Conservation (phyloP, 92 coral and sea anemone genomes). For the Anthopleura xanthogrammica region DNA sequence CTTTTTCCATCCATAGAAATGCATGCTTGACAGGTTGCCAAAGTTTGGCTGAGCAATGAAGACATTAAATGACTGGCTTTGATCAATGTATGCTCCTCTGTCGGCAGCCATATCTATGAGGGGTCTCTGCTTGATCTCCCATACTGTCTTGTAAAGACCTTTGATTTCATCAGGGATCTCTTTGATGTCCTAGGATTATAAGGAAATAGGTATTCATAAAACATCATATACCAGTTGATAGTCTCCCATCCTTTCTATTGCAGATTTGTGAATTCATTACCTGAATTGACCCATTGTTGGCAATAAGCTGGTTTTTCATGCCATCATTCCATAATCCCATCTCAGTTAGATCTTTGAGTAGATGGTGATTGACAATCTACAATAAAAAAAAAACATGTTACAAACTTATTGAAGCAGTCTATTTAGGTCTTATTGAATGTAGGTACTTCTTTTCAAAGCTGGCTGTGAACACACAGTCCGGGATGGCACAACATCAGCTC, state of each 20-base stretch:
- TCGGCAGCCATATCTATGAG: slow-evolving; percentile 96
- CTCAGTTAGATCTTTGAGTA: slow-evolving; percentile 85
- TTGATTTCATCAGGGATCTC: slow-evolving; percentile 89
- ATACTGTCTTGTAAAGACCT: slow-evolving; percentile 91
- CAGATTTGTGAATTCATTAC: slow-evolving; percentile 16
- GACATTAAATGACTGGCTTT: slow-evolving; percentile 97
- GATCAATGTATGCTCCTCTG: slow-evolving; percentile 97
- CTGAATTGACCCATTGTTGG: slow-evolving; percentile 94
- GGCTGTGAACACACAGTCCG: no score
- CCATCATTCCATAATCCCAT: slow-evolving; percentile 78
- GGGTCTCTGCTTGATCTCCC: slow-evolving; percentile 93
- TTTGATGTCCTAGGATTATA: slow-evolving; percentile 60
- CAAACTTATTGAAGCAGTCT: no score
- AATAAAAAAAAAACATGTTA: not conserved
- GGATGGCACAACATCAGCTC: no score
- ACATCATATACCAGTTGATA: no score
- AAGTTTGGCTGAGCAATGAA: slow-evolving; percentile 84
- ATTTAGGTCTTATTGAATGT: no score
- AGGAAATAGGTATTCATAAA: no score
- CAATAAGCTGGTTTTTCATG: slow-evolving; percentile 81
- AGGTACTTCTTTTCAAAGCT: no score
- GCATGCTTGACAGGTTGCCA: slow-evolving; percentile 96
- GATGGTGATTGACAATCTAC: slow-evolving; percentile 89
- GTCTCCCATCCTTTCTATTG: no score
- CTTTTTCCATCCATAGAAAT: slow-evolving; percentile 99